Percentiles rank a stretch among this genome's conserved stretches.
These are phyloP conservation scores for Luperina testacea DNA, from an alignment of 2,888 invertebrate species.

Conservation along the genomic window DNA sequence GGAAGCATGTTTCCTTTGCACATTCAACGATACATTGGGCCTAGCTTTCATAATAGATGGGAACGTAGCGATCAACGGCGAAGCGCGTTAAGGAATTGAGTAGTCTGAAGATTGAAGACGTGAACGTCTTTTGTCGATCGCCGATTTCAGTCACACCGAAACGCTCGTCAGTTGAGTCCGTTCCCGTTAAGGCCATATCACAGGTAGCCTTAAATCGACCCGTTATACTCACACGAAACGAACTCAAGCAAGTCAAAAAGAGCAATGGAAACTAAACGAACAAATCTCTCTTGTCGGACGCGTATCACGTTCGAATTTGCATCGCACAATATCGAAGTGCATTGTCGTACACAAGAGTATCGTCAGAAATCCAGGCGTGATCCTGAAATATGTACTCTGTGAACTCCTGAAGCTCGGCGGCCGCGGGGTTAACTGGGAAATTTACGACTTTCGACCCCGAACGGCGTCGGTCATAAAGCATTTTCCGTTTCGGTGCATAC, in stretches of 20 bases:
- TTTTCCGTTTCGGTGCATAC: constrained; percentile 75
- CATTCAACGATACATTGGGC: constrained; percentile 14
- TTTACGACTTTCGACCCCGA: constrained; percentile 76
- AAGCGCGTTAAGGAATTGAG: not conserved
- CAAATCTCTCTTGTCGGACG: constrained; percentile 64
- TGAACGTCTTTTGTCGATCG: not conserved
- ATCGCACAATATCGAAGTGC: constrained; percentile 70
- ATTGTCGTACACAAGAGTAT: constrained; percentile 67
- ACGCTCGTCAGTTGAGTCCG: not conserved
- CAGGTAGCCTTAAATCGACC: constrained; percentile 1
- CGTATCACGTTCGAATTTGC: constrained; percentile 70
- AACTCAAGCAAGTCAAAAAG: constrained; percentile 29
- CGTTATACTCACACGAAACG: constrained; percentile 6
- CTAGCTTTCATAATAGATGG: constrained; percentile 2
- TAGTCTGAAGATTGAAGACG: not conserved
- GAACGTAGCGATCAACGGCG: not conserved
- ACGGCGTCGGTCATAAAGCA: constrained; percentile 75
- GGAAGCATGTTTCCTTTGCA: constrained; percentile 66
- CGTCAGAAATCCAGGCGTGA: constrained; percentile 74
- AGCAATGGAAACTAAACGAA: constrained; percentile 51
- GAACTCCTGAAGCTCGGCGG: constrained; percentile 64
- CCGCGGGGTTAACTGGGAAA: constrained; percentile 75
- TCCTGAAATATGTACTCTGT: constrained; percentile 80
- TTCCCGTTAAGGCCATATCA: not conserved
- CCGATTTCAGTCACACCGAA: not conserved